Evolutionary conservation across 1,140 invertebrate genomes (phyloP).

Genomic region (Drosophila ananassae): DNA sequence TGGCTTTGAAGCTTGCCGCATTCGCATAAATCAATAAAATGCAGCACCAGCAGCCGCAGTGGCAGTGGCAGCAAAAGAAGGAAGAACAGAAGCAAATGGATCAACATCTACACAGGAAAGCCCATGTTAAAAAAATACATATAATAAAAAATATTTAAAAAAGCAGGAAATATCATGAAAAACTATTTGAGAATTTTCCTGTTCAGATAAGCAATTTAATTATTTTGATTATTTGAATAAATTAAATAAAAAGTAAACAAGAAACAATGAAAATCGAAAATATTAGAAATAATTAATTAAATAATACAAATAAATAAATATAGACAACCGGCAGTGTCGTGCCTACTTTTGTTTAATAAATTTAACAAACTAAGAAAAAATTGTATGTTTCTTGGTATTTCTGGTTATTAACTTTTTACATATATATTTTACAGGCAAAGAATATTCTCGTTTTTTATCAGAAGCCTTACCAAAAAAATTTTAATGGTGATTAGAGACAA

Average conservation of each 20-base stretch:
- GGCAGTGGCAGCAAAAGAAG: constrained; percentile 1
- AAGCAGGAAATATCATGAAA: too few species aligned
- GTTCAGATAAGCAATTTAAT: too few species aligned
- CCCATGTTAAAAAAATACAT: neutral
- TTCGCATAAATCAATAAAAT: constrained; percentile 75
- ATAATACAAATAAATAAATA: too few species aligned
- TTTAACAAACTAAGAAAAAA: neutral
- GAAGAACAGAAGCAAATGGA: neutral
- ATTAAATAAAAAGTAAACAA: too few species aligned
- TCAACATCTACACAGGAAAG: neutral
- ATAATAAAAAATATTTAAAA: neutral
- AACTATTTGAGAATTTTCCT: too few species aligned
- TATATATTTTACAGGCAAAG: neutral
- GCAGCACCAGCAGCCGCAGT: constrained; percentile 11
- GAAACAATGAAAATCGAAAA: too few species aligned
- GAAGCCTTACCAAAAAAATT: constrained; percentile 10
- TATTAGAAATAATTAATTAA: too few species aligned
- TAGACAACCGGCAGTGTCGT: too few species aligned
- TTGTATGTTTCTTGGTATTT: neutral
- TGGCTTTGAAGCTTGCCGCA: constrained; percentile 60
- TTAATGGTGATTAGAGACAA: constrained; percentile 19
- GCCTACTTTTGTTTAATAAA: neutral
- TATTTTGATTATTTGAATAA: too few species aligned
- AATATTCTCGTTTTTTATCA: constrained; percentile 2
- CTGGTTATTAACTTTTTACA: neutral